Percentiles rank a stretch among this genome's conserved stretches.
Evolutionary conservation across 2,797 vertebrate genomes (phyloP).

Genomic region (Selene dorsalis): DNA sequence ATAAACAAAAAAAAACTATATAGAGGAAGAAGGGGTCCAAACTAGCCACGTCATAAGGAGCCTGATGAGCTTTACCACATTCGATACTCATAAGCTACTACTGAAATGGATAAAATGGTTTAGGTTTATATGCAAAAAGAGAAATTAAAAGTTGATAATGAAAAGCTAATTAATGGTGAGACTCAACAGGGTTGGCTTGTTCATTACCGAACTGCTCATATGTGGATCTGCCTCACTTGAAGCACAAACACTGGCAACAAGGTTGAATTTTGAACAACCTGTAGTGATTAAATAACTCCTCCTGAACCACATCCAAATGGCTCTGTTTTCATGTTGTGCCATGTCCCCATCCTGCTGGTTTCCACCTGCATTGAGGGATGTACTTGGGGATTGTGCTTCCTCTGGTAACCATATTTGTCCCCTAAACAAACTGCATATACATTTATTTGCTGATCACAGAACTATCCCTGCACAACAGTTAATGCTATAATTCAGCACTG

Average conservation of each 20-base stretch:
- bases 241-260: not conserved
- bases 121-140: not conserved
- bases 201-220: not conserved
- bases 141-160: not conserved
- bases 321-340: slow-evolving; percentile 47
- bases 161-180: not conserved
- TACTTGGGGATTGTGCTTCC: slow-evolving; percentile 31
- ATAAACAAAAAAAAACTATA: slow-evolving; percentile 25
- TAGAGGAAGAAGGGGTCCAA: slow-evolving; percentile 33
- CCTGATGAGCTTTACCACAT: slow-evolving; percentile 7
- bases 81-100: not conserved
- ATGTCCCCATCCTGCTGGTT: slow-evolving; percentile 56
- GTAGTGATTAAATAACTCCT: slow-evolving; percentile 42
- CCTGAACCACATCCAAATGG: slow-evolving; percentile 49
- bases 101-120: not conserved
- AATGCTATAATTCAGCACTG: not conserved
- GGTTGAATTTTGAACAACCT: slow-evolving; percentile 19
- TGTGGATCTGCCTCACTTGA: not conserved
- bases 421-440: not conserved
- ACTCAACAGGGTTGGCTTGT: not conserved
- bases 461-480: not conserved
- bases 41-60: slow-evolving; percentile 2
- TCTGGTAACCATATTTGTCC: slow-evolving; percentile 22
- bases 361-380: slow-evolving; percentile 67
- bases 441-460: slow-evolving; percentile 7